phyloP scores from a whole-genome alignment of 2,113 vertebrate species.

The Esox niger region DNA sequence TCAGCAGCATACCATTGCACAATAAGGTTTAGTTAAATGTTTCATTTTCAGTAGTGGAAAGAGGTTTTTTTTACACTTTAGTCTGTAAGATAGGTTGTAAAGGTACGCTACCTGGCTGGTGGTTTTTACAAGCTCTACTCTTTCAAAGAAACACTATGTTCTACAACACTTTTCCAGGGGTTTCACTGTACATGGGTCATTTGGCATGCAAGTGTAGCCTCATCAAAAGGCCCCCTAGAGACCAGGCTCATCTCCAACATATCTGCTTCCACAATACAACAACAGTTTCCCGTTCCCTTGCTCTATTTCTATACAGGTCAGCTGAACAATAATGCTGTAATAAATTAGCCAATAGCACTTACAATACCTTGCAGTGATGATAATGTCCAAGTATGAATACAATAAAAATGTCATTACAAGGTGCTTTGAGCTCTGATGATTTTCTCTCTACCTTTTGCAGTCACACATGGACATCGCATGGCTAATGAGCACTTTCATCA shows the following conservation, averaged over 20 bases:
- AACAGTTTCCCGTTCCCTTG: conserved; percentile 35
- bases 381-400: conserved; percentile 15
- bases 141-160: not conserved
- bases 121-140: not conserved
- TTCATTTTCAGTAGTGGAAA: no score
- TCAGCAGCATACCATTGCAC: no score
- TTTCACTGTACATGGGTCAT: no score
- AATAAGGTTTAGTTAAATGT: no score
- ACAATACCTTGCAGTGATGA: conserved; percentile 23
- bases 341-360: conserved; percentile 28
- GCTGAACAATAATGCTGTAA: conserved; percentile 22
- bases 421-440: not conserved
- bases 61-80: not conserved
- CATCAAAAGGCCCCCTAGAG: conserved; percentile 14
- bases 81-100: not conserved
- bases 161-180: no score
- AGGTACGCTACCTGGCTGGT: not conserved
- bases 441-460: no score
- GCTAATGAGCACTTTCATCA: no score
- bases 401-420: not conserved
- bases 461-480: no score
- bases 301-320: conserved; percentile 41
- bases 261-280: conserved; percentile 3
- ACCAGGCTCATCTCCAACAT: conserved; percentile 2
- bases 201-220: not conserved